These are phyloP conservation scores for Pycnonotus jocosus DNA, from an alignment of 2,113 vertebrate genomes.

Conservation along the genomic window DNA sequence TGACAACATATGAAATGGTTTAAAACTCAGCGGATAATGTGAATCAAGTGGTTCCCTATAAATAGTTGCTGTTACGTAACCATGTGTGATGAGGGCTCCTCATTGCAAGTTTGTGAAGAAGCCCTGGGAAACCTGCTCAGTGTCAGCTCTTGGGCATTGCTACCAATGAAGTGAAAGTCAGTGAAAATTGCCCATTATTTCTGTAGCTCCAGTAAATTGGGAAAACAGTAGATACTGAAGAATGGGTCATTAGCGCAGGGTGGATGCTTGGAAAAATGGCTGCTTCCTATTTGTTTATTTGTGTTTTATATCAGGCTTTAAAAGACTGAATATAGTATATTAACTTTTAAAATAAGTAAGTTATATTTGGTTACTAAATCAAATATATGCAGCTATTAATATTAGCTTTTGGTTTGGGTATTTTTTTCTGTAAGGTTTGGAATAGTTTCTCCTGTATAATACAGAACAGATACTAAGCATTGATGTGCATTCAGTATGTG, in stretches of 20 bases:
- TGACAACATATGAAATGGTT: background rate
- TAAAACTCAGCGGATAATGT: background rate
- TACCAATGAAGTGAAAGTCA: background rate
- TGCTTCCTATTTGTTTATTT: background rate
- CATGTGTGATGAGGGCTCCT: background rate
- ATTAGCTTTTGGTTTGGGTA: background rate
- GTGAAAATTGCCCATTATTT: background rate
- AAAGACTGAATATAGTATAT: background rate
- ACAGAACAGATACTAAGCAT: background rate
- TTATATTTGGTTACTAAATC: background rate
- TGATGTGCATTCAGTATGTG: background rate
- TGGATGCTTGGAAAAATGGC: background rate
- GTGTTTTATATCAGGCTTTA: background rate
- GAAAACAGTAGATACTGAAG: background rate
- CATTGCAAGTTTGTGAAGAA: background rate
- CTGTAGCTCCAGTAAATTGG: background rate
- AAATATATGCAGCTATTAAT: background rate
- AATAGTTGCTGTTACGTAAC: constrained; percentile 18
- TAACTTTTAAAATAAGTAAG: background rate
- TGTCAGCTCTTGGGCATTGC: background rate
- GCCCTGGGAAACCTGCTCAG: background rate
- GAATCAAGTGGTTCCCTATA: constrained; percentile 41
- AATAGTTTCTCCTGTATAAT: background rate
- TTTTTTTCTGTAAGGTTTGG: background rate
- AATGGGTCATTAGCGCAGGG: fast-evolving